Percentiles rank a stretch among this genome's conserved stretches.
phyloP scores from a whole-genome alignment of 23 tunicate genomes.

The Styela clava region DNA sequence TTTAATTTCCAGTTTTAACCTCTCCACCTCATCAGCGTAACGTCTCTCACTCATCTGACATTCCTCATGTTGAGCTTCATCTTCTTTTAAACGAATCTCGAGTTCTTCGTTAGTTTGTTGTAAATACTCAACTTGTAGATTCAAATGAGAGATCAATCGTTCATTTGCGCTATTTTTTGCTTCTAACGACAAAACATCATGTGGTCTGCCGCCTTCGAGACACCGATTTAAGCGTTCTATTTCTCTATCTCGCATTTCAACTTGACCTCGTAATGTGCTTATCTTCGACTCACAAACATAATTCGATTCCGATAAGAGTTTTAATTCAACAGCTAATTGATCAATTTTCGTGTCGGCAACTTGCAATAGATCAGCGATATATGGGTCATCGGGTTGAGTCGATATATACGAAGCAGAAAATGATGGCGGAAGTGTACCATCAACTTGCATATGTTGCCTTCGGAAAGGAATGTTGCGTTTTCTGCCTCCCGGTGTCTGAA shows the following conservation, averaged over 20 bases:
- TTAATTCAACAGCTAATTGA: constrained; percentile 53
- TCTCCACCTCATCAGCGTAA: constrained; percentile 55
- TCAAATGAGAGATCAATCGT: constrained; percentile 83
- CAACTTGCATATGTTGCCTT: constrained; percentile 93
- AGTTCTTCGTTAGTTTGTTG: constrained; percentile 88
- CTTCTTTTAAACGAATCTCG: constrained; percentile 63
- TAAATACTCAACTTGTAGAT: constrained; percentile 88
- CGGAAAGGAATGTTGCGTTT: constrained; percentile 85
- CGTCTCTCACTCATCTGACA: constrained; percentile 47
- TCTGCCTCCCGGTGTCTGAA: constrained; percentile 91
- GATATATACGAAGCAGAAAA: constrained; percentile 45
- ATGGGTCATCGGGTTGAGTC: constrained; percentile 91
- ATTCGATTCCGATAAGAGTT: constrained; percentile 37
- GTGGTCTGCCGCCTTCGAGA: constrained; percentile 97
- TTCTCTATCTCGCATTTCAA: constrained; percentile 81
- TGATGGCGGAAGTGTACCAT: constrained; percentile 76
- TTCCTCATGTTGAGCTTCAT: constrained; percentile 55
- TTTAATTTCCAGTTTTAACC: constrained; percentile 63
- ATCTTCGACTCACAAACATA: constrained; percentile 63
- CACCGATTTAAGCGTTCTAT: constrained; percentile 86
- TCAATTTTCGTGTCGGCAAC: constrained; percentile 87
- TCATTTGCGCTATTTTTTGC: constrained; percentile 88
- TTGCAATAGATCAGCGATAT: constrained; percentile 90
- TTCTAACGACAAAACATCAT: constrained; percentile 85
- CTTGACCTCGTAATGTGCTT: constrained; percentile 45